Evolutionary conservation across 2,113 vertebrate genomes (phyloP).

Genomic region (Sphyrna mokarran): DNA sequence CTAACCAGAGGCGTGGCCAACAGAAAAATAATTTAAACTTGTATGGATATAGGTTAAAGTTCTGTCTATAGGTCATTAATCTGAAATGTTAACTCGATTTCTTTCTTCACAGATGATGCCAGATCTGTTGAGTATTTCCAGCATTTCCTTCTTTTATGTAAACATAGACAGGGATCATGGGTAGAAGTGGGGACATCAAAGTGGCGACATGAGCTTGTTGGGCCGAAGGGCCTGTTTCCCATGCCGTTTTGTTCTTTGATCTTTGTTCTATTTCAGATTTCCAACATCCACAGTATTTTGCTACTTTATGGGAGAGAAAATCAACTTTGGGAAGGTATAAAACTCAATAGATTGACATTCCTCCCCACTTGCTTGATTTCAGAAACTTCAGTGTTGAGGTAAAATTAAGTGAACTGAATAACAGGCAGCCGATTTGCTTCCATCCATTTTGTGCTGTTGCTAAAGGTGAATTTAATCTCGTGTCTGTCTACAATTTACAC

Average conservation of each 20-base stretch:
- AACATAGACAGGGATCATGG: no score
- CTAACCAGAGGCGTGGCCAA: no score
- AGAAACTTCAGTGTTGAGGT: not conserved
- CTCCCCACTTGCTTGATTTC: not conserved
- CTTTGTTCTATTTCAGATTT: not conserved
- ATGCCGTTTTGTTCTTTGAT: no score
- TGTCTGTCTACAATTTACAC: not conserved
- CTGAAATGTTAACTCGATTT: not conserved
- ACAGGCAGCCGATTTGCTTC: not conserved
- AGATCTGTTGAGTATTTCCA: not conserved
- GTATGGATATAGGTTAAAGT: no score
- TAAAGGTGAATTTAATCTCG: not conserved
- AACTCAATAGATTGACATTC: not conserved
- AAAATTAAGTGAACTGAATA: not conserved
- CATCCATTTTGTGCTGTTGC: not conserved
- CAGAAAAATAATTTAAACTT: no score
- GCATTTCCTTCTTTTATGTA: not conserved
- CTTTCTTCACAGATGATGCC: not conserved
- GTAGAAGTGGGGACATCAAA: no score
- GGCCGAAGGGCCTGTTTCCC: no score
- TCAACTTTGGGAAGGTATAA: not conserved
- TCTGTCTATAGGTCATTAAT: no score
- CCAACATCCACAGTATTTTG: not conserved
- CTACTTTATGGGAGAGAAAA: not conserved
- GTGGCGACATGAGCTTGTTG: no score